These are phyloP conservation scores for Holothuria scabra DNA, from an alignment of 53 echinoderm and acorn worm genomes.

Conservation along the genomic window DNA sequence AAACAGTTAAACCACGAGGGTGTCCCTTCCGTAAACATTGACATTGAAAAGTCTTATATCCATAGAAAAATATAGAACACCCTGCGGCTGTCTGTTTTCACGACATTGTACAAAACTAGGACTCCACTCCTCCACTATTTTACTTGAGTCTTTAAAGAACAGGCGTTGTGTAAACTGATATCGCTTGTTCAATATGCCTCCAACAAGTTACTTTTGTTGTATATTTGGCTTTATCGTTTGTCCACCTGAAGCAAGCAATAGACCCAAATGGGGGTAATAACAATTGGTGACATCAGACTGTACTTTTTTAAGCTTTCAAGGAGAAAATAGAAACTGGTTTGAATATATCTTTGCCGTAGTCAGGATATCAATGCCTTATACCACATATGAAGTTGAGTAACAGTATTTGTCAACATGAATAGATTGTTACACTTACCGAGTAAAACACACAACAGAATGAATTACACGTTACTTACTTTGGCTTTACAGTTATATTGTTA, in stretches of 20 bases:
- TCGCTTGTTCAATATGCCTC: constrained; percentile 30
- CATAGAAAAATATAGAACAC: constrained; percentile 38
- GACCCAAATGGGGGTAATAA: constrained; percentile 7
- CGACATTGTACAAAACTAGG: constrained; percentile 22
- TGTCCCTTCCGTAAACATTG: constrained; percentile 37
- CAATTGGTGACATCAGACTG: constrained; percentile 23
- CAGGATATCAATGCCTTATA: too few species aligned
- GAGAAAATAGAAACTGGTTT: background rate
- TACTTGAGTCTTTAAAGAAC: background rate
- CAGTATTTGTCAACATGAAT: too few species aligned
- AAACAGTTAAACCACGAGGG: too few species aligned
- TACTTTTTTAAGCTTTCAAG: constrained; percentile 1
- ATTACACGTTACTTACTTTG: too few species aligned
- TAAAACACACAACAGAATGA: too few species aligned
- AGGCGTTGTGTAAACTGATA: constrained; percentile 32
- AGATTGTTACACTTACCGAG: too few species aligned
- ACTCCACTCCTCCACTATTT: constrained; percentile 9
- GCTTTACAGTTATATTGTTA: too few species aligned
- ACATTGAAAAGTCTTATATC: constrained; percentile 33
- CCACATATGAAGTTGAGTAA: too few species aligned
- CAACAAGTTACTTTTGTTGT: constrained; percentile 15
- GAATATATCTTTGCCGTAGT: too few species aligned
- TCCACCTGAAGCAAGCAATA: background rate
- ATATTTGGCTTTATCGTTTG: constrained; percentile 11
- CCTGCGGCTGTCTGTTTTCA: background rate